A percentile compares a stretch with the other conserved stretches of the same genome.
These are phyloP conservation scores for Sinonovacula constricta DNA, from an alignment of 1,140 invertebrate genomes.

Conservation along the genomic window DNA sequence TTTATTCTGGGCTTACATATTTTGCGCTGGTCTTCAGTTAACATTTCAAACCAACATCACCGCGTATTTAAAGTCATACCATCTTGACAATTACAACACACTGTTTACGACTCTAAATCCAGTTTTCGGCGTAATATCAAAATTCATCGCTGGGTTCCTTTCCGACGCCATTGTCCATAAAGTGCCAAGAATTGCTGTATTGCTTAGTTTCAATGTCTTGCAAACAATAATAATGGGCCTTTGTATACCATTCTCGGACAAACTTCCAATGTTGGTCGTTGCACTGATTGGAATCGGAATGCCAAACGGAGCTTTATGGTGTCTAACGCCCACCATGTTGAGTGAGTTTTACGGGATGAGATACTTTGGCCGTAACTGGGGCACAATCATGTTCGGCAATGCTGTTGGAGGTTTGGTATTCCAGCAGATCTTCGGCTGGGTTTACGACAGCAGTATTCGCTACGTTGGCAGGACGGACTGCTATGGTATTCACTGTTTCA, in stretches of 20 bases:
- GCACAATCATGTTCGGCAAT: constrained; percentile 67
- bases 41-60: constrained; percentile 69
- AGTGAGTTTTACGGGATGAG: constrained; percentile 70
- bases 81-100: constrained; percentile 63
- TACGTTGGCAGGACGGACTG: constrained; percentile 57
- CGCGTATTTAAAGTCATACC: constrained; percentile 67
- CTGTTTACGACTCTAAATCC: constrained; percentile 66
- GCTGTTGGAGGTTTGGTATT: constrained; percentile 64
- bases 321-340: constrained; percentile 70
- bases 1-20: constrained; percentile 65
- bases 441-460: constrained; percentile 63
- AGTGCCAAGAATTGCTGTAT: constrained; percentile 59
- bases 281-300: constrained; percentile 62
- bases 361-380: constrained; percentile 72
- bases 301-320: constrained; percentile 72
- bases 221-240: constrained; percentile 61
- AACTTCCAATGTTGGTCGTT: constrained; percentile 58
- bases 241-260: constrained; percentile 62
- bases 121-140: constrained; percentile 60
- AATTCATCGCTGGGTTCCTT: constrained; percentile 64
- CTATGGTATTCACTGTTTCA: constrained; percentile 63
- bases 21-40: constrained; percentile 68
- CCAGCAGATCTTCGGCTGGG: constrained; percentile 62
- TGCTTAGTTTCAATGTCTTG: constrained; percentile 59
- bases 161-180: constrained; percentile 63